These are phyloP conservation scores for Junco hyemalis DNA, from an alignment of 2,113 vertebrate species.

Conservation along the genomic window DNA sequence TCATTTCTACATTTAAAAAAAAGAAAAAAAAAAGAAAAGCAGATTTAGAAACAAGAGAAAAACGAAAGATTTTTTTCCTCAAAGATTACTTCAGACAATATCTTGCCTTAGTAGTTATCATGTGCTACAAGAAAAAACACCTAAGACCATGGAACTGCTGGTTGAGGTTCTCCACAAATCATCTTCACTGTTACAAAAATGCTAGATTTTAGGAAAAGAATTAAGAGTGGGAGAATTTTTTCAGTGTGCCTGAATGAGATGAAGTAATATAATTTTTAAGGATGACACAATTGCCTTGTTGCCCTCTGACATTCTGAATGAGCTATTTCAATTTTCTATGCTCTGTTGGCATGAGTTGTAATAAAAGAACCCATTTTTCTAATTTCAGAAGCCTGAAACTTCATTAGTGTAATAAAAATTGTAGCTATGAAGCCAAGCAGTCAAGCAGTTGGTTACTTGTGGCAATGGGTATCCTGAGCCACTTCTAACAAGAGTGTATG, in stretches of 20 bases:
- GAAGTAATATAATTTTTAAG: not conserved
- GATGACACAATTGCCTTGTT: not conserved
- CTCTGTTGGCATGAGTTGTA: not conserved
- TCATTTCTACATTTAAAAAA: not conserved
- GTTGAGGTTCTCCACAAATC: not conserved
- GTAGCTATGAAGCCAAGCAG: not conserved
- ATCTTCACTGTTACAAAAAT: not conserved
- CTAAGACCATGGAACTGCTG: not conserved
- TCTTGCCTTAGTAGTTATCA: not conserved
- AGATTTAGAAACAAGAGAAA: not conserved
- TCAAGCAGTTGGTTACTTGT: not conserved
- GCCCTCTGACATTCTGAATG: conserved; percentile 26
- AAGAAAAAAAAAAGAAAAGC: not conserved
- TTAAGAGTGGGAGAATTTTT: not conserved
- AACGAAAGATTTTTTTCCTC: not conserved
- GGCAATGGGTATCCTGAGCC: not conserved
- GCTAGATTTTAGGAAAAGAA: not conserved
- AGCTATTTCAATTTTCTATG: not conserved
- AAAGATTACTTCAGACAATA: not conserved
- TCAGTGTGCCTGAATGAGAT: not conserved
- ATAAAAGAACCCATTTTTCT: conserved; percentile 16
- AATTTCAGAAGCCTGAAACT: conserved; percentile 16
- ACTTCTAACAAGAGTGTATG: not conserved
- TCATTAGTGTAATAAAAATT: not conserved
- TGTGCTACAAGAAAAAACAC: not conserved